A percentile compares a stretch with the other conserved stretches of the same genome.
Conservation (phyloP, 2,797 vertebrate species). For the Anguilla megastoma region DNA sequence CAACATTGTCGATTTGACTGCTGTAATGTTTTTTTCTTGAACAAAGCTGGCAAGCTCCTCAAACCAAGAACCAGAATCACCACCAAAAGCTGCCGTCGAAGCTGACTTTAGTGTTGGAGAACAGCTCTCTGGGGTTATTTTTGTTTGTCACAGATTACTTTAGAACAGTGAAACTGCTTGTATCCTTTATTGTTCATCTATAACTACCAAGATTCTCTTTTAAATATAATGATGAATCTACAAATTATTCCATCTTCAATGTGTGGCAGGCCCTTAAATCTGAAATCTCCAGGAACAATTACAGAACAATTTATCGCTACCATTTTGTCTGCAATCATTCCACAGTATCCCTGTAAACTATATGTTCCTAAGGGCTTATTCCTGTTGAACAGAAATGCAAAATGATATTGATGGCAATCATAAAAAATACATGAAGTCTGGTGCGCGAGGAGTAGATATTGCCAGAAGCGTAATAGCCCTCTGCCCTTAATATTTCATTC, state of each 20-base stretch:
- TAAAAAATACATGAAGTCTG: not conserved
- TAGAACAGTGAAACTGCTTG: too few relatives aligned
- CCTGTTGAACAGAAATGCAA: not conserved
- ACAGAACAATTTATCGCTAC: not conserved
- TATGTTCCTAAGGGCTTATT: not conserved
- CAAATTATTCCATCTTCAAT: not conserved
- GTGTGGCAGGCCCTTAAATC: not conserved
- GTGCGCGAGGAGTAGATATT: not conserved
- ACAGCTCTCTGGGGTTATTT: too few relatives aligned
- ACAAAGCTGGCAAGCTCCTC: too few relatives aligned
- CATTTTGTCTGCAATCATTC: not conserved
- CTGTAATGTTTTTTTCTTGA: too few relatives aligned
- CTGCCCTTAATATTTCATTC: constrained; percentile 7
- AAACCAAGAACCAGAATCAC: too few relatives aligned
- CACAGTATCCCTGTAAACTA: not conserved
- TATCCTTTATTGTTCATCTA: too few relatives aligned
- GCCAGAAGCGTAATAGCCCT: not conserved
- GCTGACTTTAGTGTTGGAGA: too few relatives aligned
- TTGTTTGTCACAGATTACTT: too few relatives aligned
- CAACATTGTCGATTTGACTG: not conserved
- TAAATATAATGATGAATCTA: too few relatives aligned
- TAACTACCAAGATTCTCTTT: too few relatives aligned
- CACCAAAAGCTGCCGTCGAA: too few relatives aligned
- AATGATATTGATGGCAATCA: constrained; percentile 6
- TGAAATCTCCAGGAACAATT: not conserved